Evolutionary conservation across 1,140 invertebrate genomes (phyloP).

Genomic region (Lithobius niger): DNA sequence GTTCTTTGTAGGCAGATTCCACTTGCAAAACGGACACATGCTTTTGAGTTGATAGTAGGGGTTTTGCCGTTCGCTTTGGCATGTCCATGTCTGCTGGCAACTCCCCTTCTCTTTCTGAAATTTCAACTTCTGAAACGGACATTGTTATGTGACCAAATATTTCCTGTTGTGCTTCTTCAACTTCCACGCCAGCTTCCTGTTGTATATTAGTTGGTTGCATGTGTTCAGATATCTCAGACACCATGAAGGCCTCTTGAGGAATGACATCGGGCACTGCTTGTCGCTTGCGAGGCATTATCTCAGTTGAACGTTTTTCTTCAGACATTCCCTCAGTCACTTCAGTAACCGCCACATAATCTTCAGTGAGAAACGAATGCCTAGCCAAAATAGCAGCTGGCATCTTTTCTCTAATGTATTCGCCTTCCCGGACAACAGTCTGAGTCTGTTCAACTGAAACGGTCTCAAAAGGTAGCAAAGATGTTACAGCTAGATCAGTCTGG

Average conservation of each 20-base stretch:
- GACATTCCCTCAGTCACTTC: background rate
- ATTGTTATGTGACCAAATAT: constrained; percentile 15
- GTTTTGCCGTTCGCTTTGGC: constrained; percentile 19
- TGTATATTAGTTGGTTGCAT: constrained; percentile 18
- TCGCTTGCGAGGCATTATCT: constrained; percentile 10
- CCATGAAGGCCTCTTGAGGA: constrained; percentile 20
- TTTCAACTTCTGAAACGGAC: constrained; percentile 31
- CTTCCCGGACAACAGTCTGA: constrained; percentile 24
- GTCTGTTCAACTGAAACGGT: constrained; percentile 19
- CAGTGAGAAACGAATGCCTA: background rate
- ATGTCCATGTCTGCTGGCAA: constrained; percentile 22
- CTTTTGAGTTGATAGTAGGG: constrained; percentile 19
- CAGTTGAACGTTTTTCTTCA: background rate
- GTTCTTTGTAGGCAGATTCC: constrained; percentile 11
- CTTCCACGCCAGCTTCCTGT: constrained; percentile 33
- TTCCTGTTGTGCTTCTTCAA: constrained; percentile 36
- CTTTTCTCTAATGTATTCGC: constrained; percentile 6
- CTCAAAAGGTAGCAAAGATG: background rate
- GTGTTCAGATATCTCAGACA: constrained; percentile 15
- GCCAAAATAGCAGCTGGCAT: background rate
- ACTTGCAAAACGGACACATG: constrained; percentile 13
- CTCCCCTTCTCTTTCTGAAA: constrained; percentile 37
- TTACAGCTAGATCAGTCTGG: background rate
- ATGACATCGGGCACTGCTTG: constrained; percentile 31
- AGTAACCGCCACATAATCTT: constrained; percentile 6